Evolutionary conservation across 2,888 invertebrate genomes (phyloP).

Genomic region (Fabriciana adippe): DNA sequence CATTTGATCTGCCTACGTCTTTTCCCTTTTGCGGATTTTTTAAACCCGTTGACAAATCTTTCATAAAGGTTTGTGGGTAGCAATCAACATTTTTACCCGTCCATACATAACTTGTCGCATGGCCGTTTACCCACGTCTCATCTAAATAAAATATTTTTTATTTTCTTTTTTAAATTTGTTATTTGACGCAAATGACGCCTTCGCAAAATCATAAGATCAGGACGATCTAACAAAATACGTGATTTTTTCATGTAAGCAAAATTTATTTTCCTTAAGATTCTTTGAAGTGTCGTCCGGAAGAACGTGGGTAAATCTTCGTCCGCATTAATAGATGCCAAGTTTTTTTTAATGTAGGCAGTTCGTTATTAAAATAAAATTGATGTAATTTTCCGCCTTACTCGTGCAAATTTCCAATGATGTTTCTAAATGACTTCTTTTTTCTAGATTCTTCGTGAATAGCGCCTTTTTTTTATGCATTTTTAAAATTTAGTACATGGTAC

Average conservation of each 20-base stretch:
- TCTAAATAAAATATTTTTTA: slow-evolving; percentile 34
- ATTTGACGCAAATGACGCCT: slow-evolving; percentile 30
- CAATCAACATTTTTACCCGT: slow-evolving; percentile 26
- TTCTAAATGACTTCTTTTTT: not conserved
- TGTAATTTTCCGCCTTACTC: not conserved
- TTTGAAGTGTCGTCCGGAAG: not conserved
- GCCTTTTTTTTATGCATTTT: not conserved
- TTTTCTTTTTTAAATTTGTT: slow-evolving; percentile 26
- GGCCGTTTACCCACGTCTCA: slow-evolving; percentile 33
- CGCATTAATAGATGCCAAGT: not conserved
- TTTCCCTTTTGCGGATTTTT: slow-evolving; percentile 39
- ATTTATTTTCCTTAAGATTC: not conserved
- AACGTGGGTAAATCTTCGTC: not conserved
- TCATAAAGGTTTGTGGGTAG: slow-evolving; percentile 34
- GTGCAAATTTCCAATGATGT: not conserved
- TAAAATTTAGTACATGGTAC: too few relatives aligned
- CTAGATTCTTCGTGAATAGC: not conserved
- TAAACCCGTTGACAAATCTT: slow-evolving; percentile 33
- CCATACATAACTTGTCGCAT: slow-evolving; percentile 26
- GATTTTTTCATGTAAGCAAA: slow-evolving; percentile 3
- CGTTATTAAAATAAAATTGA: not conserved
- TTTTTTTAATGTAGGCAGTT: not conserved
- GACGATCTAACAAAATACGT: slow-evolving; percentile 23
- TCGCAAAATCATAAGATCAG: slow-evolving; percentile 30
- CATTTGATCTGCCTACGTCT: slow-evolving; percentile 34